phyloP scores from a whole-genome alignment of 1,140 invertebrate species.

The Zaprionus taronus region DNA sequence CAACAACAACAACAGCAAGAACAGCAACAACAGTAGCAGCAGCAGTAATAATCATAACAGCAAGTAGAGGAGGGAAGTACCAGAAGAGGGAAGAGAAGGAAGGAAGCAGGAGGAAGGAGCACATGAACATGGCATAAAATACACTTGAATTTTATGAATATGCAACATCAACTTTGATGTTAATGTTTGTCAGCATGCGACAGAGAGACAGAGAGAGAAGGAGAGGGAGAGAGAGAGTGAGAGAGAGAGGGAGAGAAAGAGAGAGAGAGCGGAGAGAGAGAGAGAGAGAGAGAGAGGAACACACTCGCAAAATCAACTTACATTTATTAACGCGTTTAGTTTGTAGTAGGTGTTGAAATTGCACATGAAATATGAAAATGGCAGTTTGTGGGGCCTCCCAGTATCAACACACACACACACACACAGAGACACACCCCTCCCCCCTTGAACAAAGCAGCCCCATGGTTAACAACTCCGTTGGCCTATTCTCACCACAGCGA shows the following conservation, averaged over 20 bases:
- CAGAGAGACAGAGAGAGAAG: slow-evolving; percentile 10
- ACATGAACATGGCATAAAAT: slow-evolving; percentile 26
- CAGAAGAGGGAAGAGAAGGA: not conserved
- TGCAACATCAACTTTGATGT: slow-evolving; percentile 67
- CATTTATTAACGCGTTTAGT: slow-evolving; percentile 69
- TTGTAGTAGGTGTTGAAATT: slow-evolving; percentile 79
- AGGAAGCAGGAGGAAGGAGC: not conserved
- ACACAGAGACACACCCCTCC: not conserved
- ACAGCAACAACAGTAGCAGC: slow-evolving; percentile 19
- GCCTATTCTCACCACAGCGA: slow-evolving; percentile 38
- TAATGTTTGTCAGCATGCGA: slow-evolving; percentile 60
- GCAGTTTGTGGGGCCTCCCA: slow-evolving; percentile 51
- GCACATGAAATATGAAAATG: slow-evolving; percentile 78
- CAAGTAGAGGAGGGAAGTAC: not conserved
- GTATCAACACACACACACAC: not conserved
- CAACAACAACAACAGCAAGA: not conserved
- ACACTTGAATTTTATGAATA: slow-evolving; percentile 68
- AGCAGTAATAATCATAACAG: slow-evolving; percentile 14
- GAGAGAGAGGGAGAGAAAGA: not conserved
- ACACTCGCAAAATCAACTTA: slow-evolving; percentile 22
- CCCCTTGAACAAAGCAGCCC: too few species aligned
- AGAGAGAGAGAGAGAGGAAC: not conserved
- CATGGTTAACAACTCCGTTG: slow-evolving; percentile 44
- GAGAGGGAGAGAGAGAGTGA: slow-evolving; percentile 20
- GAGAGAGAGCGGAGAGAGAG: slow-evolving; percentile 13